Evolutionary conservation across 2,113 vertebrate species (phyloP), one percentile per base, ranked within the genome.

Genomic region (Malaclemys terrapin): DNA sequence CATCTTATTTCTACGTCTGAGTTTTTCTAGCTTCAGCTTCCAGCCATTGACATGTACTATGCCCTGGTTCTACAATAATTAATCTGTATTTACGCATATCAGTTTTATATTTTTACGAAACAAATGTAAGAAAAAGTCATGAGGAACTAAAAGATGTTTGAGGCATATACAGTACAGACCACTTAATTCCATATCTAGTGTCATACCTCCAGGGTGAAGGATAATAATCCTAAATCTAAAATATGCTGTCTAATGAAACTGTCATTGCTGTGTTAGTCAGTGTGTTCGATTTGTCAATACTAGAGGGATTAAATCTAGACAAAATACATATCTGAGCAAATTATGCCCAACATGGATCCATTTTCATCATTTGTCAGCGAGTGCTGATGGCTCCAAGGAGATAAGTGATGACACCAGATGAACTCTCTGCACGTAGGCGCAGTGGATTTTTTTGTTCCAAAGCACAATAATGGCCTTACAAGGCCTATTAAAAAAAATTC

Each of bases 51-150:
- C 94, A 95, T 22, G 22, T 93, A 91, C 92, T 96, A 88, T 88
- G 69, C 84, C 91, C 89, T 6, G 82, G 69, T 84, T 89, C 87
- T 27, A 75, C 86, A 95, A 94, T 42, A 65, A 80, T 90, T 95
- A 86, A 91, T 95, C 91, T 97, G 93, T 47, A 96, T 97, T 96
- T 95, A 96, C 94, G 97, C 95, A 96, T 92, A 88, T 88, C 80
- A 78, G 89, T 59, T 97, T 95, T 79, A 95, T 81, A 89, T 96
- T 91, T 82, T 79, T 84, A 85, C 11, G 49, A 95, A 96, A 93
- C 87, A 94, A 95, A 95, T 87, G 90, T 24, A 82, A 62, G 62
- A 94, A 97, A 89, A 97, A 97, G 97, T 90, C 84, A 87, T 50
- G 25, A 80, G 79, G 85, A 95, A 90, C 85, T 89, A 92, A 94